Conservation (phyloP, 2,797 vertebrate genomes). For the Melanotaenia nigrans region DNA sequence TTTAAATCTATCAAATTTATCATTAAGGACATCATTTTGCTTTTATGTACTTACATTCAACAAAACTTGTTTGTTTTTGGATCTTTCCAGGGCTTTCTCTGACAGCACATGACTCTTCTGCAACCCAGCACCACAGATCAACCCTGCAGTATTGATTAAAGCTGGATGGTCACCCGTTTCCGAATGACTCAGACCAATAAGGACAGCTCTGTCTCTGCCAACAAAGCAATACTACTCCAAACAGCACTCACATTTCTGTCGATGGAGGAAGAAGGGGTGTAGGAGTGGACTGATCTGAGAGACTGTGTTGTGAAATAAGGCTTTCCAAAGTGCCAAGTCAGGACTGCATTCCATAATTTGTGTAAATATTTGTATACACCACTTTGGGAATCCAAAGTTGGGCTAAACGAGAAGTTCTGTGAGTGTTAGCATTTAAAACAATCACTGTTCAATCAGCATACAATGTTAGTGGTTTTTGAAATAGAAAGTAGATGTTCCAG, state of each 20-base stretch:
- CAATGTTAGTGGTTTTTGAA: constrained; percentile 56
- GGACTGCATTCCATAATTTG: constrained; percentile 67
- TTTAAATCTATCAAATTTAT: constrained; percentile 7
- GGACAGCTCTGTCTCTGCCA: constrained; percentile 44
- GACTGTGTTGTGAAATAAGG: constrained; percentile 64
- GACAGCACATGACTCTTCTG: constrained; percentile 22
- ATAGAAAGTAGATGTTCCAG: constrained; percentile 50
- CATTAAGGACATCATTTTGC: neutral
- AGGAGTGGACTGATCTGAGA: constrained; percentile 50
- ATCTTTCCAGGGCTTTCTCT: constrained; percentile 4
- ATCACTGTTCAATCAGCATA: constrained; percentile 27
- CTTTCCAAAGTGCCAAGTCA: constrained; percentile 54
- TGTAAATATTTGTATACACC: constrained; percentile 73
- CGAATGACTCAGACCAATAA: constrained; percentile 40
- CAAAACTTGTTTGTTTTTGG: constrained; percentile 1
- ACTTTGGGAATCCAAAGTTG: constrained; percentile 57
- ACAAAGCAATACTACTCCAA: constrained; percentile 36
- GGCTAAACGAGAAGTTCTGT: constrained; percentile 58
- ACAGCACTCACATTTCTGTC: constrained; percentile 51
- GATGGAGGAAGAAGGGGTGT: constrained; percentile 53
- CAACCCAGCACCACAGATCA: constrained; percentile 17
- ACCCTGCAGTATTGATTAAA: constrained; percentile 38
- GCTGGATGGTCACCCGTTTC: constrained; percentile 7
- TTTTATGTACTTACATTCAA: constrained; percentile 5
- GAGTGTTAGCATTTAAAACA: constrained; percentile 28